phyloP scores from a whole-genome alignment of 2,888 invertebrate genomes.

The Agrochola litura region DNA sequence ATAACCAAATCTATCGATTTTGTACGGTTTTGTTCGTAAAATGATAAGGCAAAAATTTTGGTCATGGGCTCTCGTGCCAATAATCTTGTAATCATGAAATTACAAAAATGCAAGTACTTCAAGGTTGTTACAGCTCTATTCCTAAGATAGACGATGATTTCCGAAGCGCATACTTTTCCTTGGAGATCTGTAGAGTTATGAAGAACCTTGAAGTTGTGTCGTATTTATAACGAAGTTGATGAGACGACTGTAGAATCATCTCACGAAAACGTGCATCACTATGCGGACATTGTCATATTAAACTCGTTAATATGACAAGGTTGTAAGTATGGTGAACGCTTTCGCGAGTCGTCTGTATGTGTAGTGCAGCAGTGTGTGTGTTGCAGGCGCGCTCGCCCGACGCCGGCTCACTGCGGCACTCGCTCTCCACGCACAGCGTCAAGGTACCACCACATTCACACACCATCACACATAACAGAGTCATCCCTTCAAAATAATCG shows the following conservation, averaged over 20 bases:
- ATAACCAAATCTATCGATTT: too few relatives aligned
- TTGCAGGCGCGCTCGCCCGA: constrained; percentile 81
- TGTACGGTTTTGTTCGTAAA: too few relatives aligned
- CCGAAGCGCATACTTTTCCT: neutral
- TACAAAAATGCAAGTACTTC: neutral
- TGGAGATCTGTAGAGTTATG: neutral
- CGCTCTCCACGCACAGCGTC: constrained; percentile 93
- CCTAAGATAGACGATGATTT: neutral
- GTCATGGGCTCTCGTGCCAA: too few relatives aligned
- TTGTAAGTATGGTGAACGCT: neutral
- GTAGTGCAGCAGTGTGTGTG: constrained; percentile 10
- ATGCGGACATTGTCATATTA: neutral
- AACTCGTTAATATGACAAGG: neutral
- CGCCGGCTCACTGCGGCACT: constrained; percentile 91
- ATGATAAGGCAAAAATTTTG: too few relatives aligned
- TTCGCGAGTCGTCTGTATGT: neutral
- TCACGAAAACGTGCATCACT: neutral
- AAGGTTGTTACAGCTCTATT: neutral
- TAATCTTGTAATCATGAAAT: too few relatives aligned
- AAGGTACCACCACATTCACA: constrained; percentile 87
- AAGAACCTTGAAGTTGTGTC: neutral
- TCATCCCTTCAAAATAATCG: too few relatives aligned
- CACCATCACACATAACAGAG: neutral
- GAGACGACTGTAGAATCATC: neutral
- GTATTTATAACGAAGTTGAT: neutral